A percentile compares a stretch with the other conserved stretches of the same genome.
Conservation (phyloP, 2,113 vertebrate species). For the Lycocorax pyrrhopterus region DNA sequence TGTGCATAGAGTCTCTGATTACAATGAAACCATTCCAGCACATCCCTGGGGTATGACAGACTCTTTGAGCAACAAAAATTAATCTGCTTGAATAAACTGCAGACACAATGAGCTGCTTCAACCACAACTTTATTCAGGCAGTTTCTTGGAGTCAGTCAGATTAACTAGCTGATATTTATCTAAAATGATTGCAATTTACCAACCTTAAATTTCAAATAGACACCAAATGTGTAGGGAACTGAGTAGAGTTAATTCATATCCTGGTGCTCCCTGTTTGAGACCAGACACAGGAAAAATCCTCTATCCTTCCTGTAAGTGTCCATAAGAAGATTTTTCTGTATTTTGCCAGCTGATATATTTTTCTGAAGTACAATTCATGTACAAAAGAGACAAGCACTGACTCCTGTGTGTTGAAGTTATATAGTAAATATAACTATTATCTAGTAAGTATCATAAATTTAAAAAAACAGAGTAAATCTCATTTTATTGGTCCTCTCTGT, state of each 20-base stretch:
- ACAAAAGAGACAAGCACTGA: background rate
- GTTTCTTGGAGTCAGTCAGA: background rate
- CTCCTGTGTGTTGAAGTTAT: background rate
- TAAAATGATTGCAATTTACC: slow-evolving; percentile 21
- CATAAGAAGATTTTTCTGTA: background rate
- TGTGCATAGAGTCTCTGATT: background rate
- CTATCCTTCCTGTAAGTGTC: background rate
- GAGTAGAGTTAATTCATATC: background rate
- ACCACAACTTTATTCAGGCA: background rate
- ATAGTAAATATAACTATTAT: background rate
- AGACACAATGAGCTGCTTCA: background rate
- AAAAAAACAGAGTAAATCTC: background rate
- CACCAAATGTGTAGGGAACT: background rate
- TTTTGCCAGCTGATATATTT: background rate
- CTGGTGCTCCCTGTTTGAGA: background rate
- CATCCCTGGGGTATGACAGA: background rate
- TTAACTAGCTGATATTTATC: slow-evolving; percentile 28
- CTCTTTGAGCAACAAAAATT: slow-evolving; percentile 40
- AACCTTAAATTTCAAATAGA: background rate
- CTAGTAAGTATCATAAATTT: background rate
- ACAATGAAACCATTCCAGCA: slow-evolving; percentile 21
- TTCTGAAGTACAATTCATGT: background rate
- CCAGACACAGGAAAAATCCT: background rate
- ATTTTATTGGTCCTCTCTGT: background rate
- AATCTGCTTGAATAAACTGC: background rate